These are phyloP conservation scores for Carassius gibelio DNA, from an alignment of 2,113 vertebrate species.

Conservation along the genomic window DNA sequence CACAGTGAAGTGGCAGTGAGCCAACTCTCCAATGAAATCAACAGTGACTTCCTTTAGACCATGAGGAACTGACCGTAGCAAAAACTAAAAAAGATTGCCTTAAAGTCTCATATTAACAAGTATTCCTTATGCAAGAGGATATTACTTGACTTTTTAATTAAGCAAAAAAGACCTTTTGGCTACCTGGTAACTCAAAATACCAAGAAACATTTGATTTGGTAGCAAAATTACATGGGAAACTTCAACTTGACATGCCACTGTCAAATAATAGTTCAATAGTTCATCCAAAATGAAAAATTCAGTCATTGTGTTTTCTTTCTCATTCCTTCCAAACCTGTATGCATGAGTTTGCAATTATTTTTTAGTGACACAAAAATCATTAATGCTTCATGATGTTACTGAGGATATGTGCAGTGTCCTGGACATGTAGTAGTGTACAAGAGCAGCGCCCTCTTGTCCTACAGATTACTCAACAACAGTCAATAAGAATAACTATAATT, in stretches of 20 bases:
- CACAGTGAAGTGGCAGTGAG: slow-evolving; percentile 72
- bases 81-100: not conserved
- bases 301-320: not conserved
- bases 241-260: not conserved
- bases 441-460: not conserved
- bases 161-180: not conserved
- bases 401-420: not conserved
- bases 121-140: not conserved
- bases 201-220: not conserved
- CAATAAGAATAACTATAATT: not conserved
- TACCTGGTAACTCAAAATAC: not conserved
- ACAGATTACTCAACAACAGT: no score
- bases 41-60: slow-evolving; percentile 74
- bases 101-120: not conserved
- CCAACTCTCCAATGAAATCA: slow-evolving; percentile 74
- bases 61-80: not conserved
- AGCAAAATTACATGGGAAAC: not conserved
- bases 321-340: slow-evolving; percentile 7
- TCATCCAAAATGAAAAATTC: not conserved
- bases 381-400: not conserved
- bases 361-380: not conserved
- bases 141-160: not conserved
- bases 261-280: not conserved
- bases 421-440: not conserved
- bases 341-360: not conserved